These are phyloP conservation scores for Pangasius djambal DNA, from an alignment of 2,797 vertebrate species.

Conservation along the genomic window DNA sequence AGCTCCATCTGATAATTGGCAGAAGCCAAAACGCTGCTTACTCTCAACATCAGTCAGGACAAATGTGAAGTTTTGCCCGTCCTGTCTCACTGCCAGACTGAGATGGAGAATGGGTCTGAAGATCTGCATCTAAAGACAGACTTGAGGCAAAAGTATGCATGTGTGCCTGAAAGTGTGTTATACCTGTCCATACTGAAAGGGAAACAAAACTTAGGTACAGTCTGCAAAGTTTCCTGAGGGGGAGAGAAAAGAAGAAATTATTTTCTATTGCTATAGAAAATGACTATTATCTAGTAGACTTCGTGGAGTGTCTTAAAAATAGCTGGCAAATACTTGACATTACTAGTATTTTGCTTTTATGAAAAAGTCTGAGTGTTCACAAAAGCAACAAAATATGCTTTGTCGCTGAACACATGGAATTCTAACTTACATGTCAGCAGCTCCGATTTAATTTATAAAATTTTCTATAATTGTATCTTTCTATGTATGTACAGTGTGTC, in stretches of 20 bases:
- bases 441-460: not conserved
- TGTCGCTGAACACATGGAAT: not conserved
- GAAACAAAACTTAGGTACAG: slow-evolving; percentile 92
- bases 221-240: slow-evolving; percentile 92
- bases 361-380: not conserved
- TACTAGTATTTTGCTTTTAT: not conserved
- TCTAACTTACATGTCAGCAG: not conserved
- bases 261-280: slow-evolving; percentile 26
- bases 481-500: not conserved
- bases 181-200: slow-evolving; percentile 90
- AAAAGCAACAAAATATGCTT: not conserved
- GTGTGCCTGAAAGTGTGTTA: slow-evolving; percentile 18
- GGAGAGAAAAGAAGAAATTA: not conserved
- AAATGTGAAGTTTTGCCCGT: slow-evolving; percentile 97
- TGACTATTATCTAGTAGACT: not conserved
- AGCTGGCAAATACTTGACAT: not conserved
- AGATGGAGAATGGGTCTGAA: not conserved
- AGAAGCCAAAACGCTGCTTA: slow-evolving; percentile 97
- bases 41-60: slow-evolving; percentile 96
- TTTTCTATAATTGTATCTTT: not conserved
- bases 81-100: slow-evolving; percentile 84
- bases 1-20: slow-evolving; percentile 85
- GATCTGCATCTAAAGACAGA: not conserved
- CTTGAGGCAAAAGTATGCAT: not conserved
- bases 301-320: not conserved